phyloP scores from a whole-genome alignment of 2,888 invertebrate species.

The Bembecia ichneumoniformis region DNA sequence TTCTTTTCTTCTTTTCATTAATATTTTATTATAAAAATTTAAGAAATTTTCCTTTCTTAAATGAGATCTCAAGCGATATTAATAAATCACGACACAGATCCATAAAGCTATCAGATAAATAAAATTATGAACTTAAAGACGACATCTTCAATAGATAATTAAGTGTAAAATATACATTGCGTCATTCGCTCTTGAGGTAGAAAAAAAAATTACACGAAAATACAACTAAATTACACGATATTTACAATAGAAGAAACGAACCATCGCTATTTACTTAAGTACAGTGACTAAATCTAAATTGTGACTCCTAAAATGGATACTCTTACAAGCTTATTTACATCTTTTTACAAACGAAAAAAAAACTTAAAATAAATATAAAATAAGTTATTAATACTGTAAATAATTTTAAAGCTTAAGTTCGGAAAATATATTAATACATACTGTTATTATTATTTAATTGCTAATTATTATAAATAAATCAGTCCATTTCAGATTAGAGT shows the following conservation, averaged over 20 bases:
- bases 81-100: too few relatives aligned
- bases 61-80: too few relatives aligned
- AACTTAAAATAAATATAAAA: constrained; percentile 47
- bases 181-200: constrained; percentile 57
- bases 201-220: constrained; percentile 42
- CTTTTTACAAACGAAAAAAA: constrained; percentile 47
- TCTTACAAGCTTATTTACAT: constrained; percentile 50
- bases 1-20: too few relatives aligned
- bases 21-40: too few relatives aligned
- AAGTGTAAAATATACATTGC: constrained; percentile 7
- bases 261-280: neutral
- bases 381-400: constrained; percentile 72
- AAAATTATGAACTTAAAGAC: too few relatives aligned
- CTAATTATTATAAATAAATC: constrained; percentile 34
- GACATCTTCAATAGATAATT: too few relatives aligned
- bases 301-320: constrained; percentile 1
- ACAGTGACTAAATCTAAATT: neutral
- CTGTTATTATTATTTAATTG: constrained; percentile 3
- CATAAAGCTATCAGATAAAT: too few relatives aligned
- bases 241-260: constrained; percentile 21
- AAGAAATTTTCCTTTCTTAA: too few relatives aligned
- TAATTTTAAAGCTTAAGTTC: constrained; percentile 59
- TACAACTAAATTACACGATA: constrained; percentile 29
- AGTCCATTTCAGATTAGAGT: constrained; percentile 24
- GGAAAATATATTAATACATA: constrained; percentile 22